Percentiles rank a stretch among this genome's conserved stretches.
Evolutionary conservation across 1,140 invertebrate species (phyloP).

Genomic region (Drosophila pachea): DNA sequence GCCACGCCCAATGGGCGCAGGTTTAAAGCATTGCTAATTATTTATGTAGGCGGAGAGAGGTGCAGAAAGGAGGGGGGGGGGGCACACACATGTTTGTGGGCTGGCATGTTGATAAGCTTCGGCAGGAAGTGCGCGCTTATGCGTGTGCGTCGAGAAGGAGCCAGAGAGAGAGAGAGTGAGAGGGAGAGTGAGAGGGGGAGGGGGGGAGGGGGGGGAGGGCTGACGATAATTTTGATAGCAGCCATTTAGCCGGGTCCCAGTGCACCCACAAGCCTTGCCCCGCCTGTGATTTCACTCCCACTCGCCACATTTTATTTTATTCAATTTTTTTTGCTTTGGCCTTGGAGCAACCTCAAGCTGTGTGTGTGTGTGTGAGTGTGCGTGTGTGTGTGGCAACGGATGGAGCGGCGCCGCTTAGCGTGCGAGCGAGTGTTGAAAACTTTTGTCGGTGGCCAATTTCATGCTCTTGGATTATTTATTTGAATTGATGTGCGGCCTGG

Average conservation of each 20-base stretch:
- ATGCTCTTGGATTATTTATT: constrained; percentile 75
- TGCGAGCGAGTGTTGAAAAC: constrained; percentile 55
- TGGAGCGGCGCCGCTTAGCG: constrained; percentile 10
- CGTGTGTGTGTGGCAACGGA: neutral
- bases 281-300: constrained; percentile 16
- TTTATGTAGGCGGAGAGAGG: too few relatives aligned
- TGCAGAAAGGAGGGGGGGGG: too few relatives aligned
- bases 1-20: constrained; percentile 20
- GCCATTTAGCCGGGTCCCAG: constrained; percentile 49
- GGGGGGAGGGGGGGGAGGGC: neutral
- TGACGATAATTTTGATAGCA: constrained; percentile 69
- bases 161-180: neutral
- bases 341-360: constrained; percentile 18
- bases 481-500: constrained; percentile 70
- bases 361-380: neutral
- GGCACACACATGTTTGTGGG: constrained; percentile 7
- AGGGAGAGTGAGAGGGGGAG: neutral
- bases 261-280: constrained; percentile 8
- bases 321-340: neutral
- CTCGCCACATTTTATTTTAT: neutral
- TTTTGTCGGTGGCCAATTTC: constrained; percentile 64
- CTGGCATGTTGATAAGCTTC: constrained; percentile 40
- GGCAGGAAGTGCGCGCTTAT: constrained; percentile 65
- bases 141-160: neutral
- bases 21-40: constrained; percentile 68